These are phyloP conservation scores for Bugulina stolonifera DNA, from an alignment of 2,888 invertebrate species.

Conservation along the genomic window DNA sequence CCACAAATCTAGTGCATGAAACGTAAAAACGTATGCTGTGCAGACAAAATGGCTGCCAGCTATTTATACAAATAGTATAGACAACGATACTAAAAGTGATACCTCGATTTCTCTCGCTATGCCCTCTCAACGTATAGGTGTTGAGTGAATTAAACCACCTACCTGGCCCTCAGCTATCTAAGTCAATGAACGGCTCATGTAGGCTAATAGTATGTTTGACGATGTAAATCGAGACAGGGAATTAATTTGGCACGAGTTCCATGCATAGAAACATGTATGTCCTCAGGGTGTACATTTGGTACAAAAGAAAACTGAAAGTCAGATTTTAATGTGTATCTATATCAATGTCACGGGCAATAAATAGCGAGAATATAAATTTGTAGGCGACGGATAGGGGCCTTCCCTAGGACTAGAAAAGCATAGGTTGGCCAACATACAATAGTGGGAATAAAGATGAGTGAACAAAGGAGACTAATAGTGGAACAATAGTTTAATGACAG, in stretches of 20 bases:
- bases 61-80: constrained; percentile 16
- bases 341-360: neutral
- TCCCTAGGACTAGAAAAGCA: neutral
- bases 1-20: too few relatives aligned
- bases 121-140: neutral
- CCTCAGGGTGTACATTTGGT: constrained; percentile 20
- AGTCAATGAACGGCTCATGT: neutral
- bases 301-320: neutral
- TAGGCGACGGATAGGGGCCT: neutral
- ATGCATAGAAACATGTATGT: neutral
- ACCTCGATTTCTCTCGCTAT: neutral
- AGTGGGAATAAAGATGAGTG: neutral
- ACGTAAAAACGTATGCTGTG: too few relatives aligned
- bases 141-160: neutral
- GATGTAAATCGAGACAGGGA: neutral
- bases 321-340: neutral
- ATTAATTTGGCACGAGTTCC: neutral
- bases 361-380: neutral
- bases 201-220: neutral
- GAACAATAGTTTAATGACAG: constrained; percentile 15
- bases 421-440: neutral
- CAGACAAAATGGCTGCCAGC: constrained; percentile 26
- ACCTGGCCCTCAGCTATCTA: neutral
- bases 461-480: neutral
- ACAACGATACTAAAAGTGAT: constrained; percentile 8